Evolutionary conservation across 2,113 vertebrate genomes (phyloP).

Genomic region (Candoia aspera): DNA sequence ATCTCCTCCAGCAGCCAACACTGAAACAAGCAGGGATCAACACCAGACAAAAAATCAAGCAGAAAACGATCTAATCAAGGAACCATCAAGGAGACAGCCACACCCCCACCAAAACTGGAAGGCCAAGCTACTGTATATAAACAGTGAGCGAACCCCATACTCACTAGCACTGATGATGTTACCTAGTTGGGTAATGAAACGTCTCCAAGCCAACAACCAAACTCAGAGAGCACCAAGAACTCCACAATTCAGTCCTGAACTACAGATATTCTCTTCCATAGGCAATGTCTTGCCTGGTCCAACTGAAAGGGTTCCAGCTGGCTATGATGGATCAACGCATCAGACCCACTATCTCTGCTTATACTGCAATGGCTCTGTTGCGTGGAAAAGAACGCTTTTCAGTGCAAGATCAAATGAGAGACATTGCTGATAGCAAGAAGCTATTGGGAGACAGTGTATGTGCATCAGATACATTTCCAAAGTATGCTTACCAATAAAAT

Average conservation of each 20-base stretch:
- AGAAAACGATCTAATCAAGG: not conserved
- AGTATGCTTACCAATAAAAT: not conserved
- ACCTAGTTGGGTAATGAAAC: not conserved
- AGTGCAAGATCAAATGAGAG: not conserved
- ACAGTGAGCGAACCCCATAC: not conserved
- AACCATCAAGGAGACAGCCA: not conserved
- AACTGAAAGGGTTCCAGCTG: not conserved
- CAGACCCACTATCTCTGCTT: not conserved
- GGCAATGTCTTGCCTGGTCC: not conserved
- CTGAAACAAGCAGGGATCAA: not conserved
- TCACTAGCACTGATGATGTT: not conserved
- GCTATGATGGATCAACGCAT: not conserved
- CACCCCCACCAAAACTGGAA: not conserved
- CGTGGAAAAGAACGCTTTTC: not conserved
- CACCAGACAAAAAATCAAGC: not conserved
- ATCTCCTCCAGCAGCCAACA: not conserved
- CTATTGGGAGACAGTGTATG: not conserved
- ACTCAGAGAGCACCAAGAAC: not conserved
- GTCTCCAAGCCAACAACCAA: not conserved
- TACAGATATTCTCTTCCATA: not conserved
- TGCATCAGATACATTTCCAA: not conserved
- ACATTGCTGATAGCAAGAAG: not conserved
- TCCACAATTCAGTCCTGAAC: not conserved
- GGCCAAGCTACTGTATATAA: not conserved
- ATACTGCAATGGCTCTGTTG: not conserved